Conservation (phyloP, 2,888 invertebrate genomes). For the Luperina nickerlii region DNA sequence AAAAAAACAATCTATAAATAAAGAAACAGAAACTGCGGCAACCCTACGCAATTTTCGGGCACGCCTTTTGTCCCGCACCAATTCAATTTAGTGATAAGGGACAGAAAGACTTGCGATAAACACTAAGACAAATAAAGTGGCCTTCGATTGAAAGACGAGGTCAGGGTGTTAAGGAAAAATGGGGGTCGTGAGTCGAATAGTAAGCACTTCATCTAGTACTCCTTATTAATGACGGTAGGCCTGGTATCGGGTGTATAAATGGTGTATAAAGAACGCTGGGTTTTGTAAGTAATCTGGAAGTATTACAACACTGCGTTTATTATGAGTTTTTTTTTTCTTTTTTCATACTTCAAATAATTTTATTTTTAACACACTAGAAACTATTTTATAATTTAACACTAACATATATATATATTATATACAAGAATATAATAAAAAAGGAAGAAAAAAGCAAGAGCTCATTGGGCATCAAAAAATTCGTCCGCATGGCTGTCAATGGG, state of each 20-base stretch:
- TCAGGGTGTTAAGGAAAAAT: slow-evolving; percentile 52
- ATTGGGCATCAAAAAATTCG: no score
- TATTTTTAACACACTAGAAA: no score
- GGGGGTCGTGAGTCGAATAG: slow-evolving; percentile 50
- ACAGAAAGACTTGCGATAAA: slow-evolving; percentile 77
- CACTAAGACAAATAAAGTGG: slow-evolving; percentile 82
- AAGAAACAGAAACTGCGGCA: slow-evolving; percentile 45
- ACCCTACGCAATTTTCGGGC: slow-evolving; percentile 70
- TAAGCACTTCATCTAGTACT: slow-evolving; percentile 49
- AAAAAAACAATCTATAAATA: background rate
- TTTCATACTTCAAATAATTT: no score
- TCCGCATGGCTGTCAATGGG: no score
- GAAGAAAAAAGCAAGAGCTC: no score
- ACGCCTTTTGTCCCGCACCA: slow-evolving; percentile 81
- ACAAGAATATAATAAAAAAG: no score
- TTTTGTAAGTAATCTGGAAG: background rate
- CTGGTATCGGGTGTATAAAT: slow-evolving; percentile 15
- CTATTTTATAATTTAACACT: no score
- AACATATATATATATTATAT: no score
- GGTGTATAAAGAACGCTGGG: background rate
- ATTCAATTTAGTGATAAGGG: slow-evolving; percentile 88
- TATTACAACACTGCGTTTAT: background rate
- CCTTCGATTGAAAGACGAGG: slow-evolving; percentile 73
- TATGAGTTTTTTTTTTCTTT: no score
- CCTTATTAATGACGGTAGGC: slow-evolving; percentile 50